Evolutionary conservation across 2,888 invertebrate genomes (phyloP), one percentile per base, ranked within the genome.

Genomic region (Geotrupes spiniger): DNA sequence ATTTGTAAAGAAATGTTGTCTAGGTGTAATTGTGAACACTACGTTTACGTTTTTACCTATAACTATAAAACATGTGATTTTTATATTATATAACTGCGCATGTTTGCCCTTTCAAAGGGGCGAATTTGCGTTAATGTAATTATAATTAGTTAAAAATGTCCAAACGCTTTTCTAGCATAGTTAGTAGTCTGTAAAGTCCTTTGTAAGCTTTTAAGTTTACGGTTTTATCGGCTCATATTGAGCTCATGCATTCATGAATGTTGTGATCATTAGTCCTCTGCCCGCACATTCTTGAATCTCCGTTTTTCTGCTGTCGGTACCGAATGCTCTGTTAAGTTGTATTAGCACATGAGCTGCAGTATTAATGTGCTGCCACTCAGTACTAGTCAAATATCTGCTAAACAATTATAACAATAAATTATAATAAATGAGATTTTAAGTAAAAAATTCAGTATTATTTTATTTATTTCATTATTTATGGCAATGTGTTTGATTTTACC

Each of bases 261-360:
- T 63, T 61, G 61, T 61, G 61, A 60, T 63, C 52, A 53, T 54
- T 46, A 52, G 56, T 63, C 53, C 55, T 54, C 52, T 52, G 41
- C 42, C 48, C 46, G 49, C 51, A 58, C 53, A 49, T 54, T 57
- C 51, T 57, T 46, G 54, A 60, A 59, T 62, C 59, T 63, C 59
- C 57, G 42, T 48, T 47, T 51, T 25, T 37, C 53, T 42, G 53
- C 27, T 41, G 11, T 27, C 9, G 9, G 14, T 33, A 10, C n/a
- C 14, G 52, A 46, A 33, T 33, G 33, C 33, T 33, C 33, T 33
- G 37, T 38, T 41, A 46, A 36, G 39, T 36, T 40, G 17, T 31
- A 38, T 29, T 50, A 49, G 46, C 49, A 46, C 46, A 40, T 45
- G 41, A 40, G 50, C 41, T 40, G 39, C 33, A 39, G 33, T 36